A percentile compares a stretch with the other conserved stretches of the same genome.
Evolutionary conservation across 2,113 vertebrate species (phyloP).

Genomic region (Cricetomys ansorgei): DNA sequence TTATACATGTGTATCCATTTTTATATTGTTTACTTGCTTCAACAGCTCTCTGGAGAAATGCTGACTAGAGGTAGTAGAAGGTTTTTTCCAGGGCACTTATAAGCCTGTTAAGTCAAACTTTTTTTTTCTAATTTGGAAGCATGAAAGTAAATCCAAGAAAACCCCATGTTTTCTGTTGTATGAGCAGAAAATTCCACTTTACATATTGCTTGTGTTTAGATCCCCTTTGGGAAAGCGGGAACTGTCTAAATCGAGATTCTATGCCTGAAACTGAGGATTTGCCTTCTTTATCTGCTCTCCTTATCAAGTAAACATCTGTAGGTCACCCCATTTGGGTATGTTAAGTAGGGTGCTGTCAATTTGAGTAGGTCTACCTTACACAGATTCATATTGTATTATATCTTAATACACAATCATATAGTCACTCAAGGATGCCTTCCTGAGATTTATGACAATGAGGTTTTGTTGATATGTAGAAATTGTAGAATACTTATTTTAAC

Average conservation of each 20-base stretch:
- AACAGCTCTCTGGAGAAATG: neutral
- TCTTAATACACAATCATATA: neutral
- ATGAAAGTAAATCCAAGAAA: neutral
- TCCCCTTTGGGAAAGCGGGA: neutral
- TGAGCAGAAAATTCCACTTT: neutral
- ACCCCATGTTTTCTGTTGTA: accelerated
- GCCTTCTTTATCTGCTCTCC: neutral
- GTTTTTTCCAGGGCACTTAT: neutral
- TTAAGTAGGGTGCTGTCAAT: neutral
- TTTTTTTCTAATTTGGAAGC: neutral
- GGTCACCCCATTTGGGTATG: neutral
- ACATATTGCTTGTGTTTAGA: neutral
- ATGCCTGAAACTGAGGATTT: neutral
- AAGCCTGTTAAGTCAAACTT: neutral
- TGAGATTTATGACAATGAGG: neutral
- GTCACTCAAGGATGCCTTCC: neutral
- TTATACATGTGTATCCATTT: neutral
- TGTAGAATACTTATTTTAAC: no score
- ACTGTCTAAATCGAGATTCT: neutral
- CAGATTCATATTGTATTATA: neutral
- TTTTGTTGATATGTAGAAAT: no score
- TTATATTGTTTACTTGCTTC: neutral
- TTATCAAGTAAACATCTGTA: neutral
- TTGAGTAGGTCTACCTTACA: neutral
- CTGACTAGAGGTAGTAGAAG: neutral